A percentile compares a stretch with the other conserved stretches of the same genome.
phyloP scores from a whole-genome alignment of 2,113 vertebrate genomes.

The Camarhynchus parvulus region DNA sequence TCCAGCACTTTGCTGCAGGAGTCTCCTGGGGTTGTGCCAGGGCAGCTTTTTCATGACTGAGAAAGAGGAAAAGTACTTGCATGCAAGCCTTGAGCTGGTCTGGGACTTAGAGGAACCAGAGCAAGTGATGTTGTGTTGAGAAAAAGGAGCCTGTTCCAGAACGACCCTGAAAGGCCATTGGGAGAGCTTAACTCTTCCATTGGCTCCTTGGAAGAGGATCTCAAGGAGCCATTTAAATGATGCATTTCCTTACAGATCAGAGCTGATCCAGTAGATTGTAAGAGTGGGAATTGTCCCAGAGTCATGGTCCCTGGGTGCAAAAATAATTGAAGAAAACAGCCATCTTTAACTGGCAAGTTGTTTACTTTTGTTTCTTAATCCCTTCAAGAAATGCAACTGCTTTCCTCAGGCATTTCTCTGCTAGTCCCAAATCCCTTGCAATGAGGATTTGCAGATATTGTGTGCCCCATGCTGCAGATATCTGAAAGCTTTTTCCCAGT shows the following conservation, averaged over 20 bases:
- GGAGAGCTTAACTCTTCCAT: not conserved
- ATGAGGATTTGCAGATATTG: not conserved
- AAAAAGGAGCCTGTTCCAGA: not conserved
- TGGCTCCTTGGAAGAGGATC: not conserved
- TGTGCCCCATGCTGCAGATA: not conserved
- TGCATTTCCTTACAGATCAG: not conserved
- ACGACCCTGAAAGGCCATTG: not conserved
- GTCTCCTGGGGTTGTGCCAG: not conserved
- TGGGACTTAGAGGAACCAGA: not conserved
- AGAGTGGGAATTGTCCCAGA: not conserved
- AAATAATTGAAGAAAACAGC: not conserved
- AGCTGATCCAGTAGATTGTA: not conserved
- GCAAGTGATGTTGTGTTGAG: not conserved
- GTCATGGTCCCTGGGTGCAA: not conserved
- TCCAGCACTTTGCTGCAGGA: not conserved
- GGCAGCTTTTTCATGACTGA: not conserved
- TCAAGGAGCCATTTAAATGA: not conserved
- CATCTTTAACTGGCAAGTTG: not conserved
- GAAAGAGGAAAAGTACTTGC: not conserved
- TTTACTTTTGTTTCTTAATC: not conserved
- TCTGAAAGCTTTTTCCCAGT: not conserved
- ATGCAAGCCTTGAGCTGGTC: not conserved
- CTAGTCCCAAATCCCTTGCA: not conserved
- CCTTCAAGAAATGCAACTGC: not conserved
- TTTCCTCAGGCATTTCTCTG: not conserved